These are phyloP conservation scores for Batillaria attramentaria DNA, from an alignment of 1,140 invertebrate genomes.

Conservation along the genomic window DNA sequence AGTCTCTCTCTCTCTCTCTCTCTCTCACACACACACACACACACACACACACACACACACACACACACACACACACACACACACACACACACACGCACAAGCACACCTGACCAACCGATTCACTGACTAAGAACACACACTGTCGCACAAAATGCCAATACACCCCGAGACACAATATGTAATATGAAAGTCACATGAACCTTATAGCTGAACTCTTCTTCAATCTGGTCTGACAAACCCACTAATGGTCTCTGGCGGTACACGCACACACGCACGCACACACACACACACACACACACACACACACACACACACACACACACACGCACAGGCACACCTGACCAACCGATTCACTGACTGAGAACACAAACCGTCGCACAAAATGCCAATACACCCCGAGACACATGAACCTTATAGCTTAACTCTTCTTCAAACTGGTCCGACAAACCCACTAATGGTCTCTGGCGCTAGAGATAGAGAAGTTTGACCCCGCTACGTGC, in stretches of 20 bases:
- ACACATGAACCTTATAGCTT: too few relatives aligned
- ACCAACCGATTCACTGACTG: neutral
- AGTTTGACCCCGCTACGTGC: too few relatives aligned
- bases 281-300: neutral
- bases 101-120: neutral
- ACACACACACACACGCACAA: constrained; percentile 17
- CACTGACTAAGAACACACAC: neutral
- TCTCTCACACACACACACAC: neutral
- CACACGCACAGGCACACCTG: constrained; percentile 10
- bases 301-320: constrained; percentile 26
- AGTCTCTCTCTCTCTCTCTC: neutral
- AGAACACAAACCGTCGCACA: neutral
- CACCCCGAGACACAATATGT: neutral
- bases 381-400: neutral
- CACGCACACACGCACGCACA: constrained; percentile 3
- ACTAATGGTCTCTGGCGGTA: too few relatives aligned
- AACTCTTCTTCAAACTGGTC: too few relatives aligned
- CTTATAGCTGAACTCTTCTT: too few relatives aligned
- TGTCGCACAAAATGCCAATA: constrained; percentile 4
- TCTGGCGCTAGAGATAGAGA: too few relatives aligned
- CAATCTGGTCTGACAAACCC: too few relatives aligned
- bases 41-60: constrained; percentile 9
- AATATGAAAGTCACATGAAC: too few relatives aligned
- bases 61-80: constrained; percentile 14
- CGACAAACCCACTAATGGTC: too few relatives aligned